Conservation (phyloP, 2,113 vertebrate genomes). For the Lynx canadensis region DNA sequence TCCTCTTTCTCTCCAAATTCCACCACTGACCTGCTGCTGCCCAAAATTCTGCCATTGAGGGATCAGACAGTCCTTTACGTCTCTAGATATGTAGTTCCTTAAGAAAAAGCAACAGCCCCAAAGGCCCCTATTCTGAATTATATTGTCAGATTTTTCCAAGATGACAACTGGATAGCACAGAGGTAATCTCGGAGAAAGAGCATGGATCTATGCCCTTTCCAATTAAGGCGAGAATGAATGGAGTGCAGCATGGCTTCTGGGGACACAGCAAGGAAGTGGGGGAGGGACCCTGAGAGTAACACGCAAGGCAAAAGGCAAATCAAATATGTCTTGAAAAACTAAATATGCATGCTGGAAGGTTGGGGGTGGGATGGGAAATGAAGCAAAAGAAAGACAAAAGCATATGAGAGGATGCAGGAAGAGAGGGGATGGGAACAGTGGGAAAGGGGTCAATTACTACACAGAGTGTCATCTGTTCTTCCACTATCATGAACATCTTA, state of each 20-base stretch:
- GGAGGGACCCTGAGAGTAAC: not conserved
- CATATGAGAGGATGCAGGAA: not conserved
- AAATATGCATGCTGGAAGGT: not conserved
- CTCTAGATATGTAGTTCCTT: not conserved
- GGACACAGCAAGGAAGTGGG: not conserved
- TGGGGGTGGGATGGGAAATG: not conserved
- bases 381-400: not conserved
- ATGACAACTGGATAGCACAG: not conserved
- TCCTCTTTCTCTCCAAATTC: not conserved
- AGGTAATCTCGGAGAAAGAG: not conserved
- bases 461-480: not conserved
- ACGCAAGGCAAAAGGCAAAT: not conserved
- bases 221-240: not conserved
- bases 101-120: not conserved
- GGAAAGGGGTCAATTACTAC: not conserved
- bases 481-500: not conserved
- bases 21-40: not conserved
- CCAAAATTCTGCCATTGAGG: not conserved
- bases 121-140: not conserved
- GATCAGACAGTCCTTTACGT: not conserved
- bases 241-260: not conserved
- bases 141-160: not conserved
- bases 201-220: not conserved
- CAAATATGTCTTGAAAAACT: not conserved
- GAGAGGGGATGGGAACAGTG: not conserved